Conservation (phyloP, 2,888 invertebrate species). For the Hirtodrosophila histrioides region DNA sequence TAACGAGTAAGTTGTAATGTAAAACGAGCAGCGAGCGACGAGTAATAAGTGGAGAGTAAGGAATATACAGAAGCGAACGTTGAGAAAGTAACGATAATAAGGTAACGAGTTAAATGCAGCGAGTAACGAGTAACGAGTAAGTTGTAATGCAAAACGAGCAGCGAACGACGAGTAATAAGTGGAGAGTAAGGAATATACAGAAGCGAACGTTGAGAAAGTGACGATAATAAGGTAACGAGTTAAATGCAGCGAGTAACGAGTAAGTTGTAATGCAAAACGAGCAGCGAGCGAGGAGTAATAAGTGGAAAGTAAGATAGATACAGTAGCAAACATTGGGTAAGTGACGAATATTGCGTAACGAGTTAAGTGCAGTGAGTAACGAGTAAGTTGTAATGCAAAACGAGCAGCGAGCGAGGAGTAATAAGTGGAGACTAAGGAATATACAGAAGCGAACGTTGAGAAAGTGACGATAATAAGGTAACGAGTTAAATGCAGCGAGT, state of each 20-base stretch:
- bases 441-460: too few relatives aligned
- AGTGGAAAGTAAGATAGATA: too few relatives aligned
- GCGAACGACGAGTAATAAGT: too few relatives aligned
- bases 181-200: too few relatives aligned
- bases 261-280: background rate
- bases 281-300: background rate
- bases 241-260: conserved; percentile 3
- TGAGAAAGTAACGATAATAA: background rate
- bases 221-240: background rate
- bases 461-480: too few relatives aligned
- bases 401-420: too few relatives aligned
- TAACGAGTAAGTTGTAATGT: background rate
- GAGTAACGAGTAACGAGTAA: background rate
- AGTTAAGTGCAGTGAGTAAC: background rate
- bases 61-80: too few relatives aligned
- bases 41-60: background rate
- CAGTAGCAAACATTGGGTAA: background rate
- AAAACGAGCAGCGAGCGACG: background rate
- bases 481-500: conserved; percentile 1
- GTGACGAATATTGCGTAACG: background rate
- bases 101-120: background rate
- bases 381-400: background rate
- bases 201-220: too few relatives aligned
- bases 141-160: background rate
- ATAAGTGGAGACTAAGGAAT: too few relatives aligned